Conservation (phyloP, 2,113 vertebrate genomes). For the Propithecus coquereli region DNA sequence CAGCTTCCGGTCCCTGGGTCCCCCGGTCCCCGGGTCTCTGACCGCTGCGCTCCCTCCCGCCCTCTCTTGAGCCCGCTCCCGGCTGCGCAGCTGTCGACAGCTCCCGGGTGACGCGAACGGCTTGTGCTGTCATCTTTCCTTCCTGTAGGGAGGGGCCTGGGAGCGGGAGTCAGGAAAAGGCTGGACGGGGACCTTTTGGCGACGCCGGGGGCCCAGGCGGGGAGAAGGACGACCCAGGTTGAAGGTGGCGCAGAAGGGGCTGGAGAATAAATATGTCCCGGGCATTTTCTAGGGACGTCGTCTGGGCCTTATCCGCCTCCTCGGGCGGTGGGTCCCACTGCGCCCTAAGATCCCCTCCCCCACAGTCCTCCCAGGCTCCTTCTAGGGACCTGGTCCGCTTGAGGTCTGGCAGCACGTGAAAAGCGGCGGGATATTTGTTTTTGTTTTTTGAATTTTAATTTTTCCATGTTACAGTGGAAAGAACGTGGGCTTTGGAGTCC, state of each 20-base stretch:
- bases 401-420: not conserved
- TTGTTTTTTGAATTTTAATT: not conserved
- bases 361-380: not conserved
- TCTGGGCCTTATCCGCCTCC: not conserved
- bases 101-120: not conserved
- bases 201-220: fast-evolving
- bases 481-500: not conserved
- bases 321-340: not conserved
- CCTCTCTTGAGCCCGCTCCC: not conserved
- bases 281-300: not conserved
- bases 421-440: not conserved
- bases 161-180: not conserved
- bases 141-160: not conserved
- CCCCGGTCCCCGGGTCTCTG: constrained; percentile 23
- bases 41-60: constrained; percentile 1
- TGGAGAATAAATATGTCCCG: not conserved
- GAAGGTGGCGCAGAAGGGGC: not conserved
- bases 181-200: not conserved
- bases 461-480: not conserved
- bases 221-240: not conserved
- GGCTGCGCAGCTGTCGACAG: constrained; percentile 49
- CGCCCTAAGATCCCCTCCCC: not conserved
- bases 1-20: constrained; percentile 38
- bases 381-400: not conserved
- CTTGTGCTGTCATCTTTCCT: not conserved